Base-by-base conservation (phyloP, 1,140 invertebrate species). In the Piezodorus guildinii region DNA sequence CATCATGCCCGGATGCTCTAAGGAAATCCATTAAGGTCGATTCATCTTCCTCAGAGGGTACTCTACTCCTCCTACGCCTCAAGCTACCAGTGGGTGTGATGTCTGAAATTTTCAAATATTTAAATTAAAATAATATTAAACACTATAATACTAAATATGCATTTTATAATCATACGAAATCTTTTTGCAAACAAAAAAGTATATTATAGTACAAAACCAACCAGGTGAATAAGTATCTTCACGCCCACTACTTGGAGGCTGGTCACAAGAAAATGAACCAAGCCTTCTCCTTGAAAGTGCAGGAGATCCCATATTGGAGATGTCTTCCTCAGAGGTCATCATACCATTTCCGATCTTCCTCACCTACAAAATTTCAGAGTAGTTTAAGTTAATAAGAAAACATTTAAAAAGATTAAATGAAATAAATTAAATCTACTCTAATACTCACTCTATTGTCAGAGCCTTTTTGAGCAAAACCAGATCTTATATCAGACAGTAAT, bases 61-160 rank as follows among this genome's bases (percentile, higher is more conserved):
- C 84, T 19, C 90, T 80, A 70, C 90, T 88, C 65, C 89, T 79
- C 27, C 90, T 78, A 45, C 90, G 77, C 17, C 91, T 77, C 12
- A 94, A 76, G 64, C 88, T 93, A 17, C 91, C 90, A 68, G 90
- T 93, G 44, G 91, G 91, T 0, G 91, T 94, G 21, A 91, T 84
- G 72, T 94, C 90, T 86, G 70, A 6, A 73, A 39, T 39, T 39
- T 39, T 6, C 1, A 39, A 39, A 39, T 39, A 39, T 30, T 30
- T 30, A 30, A 30, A 30, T 5, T 30, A 30, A 30, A 30, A 30
- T 10, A 39, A 39, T 39, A 39, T 39, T 39, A 10, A 10, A 10
- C 12, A 3, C 12, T 10, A 8, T 39, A 12, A 10, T 12, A 39
- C 34, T 10, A 39, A 39, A 39, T 10, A 10, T 10, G 12, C 6